Conservation (phyloP, 1,140 invertebrate genomes). For the Phymorhynchus buccinoides region DNA sequence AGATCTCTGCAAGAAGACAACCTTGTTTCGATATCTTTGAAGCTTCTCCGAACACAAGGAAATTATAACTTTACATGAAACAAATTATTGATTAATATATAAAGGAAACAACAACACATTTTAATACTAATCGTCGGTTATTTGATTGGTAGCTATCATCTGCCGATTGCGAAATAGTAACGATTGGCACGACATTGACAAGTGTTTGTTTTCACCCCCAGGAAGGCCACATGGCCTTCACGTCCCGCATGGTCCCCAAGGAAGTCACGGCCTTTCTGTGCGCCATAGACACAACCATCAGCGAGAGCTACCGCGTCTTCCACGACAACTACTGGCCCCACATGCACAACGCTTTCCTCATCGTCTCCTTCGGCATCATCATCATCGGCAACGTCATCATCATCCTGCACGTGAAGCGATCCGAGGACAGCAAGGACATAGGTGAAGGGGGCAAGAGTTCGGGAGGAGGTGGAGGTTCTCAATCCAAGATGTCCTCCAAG, state of each 20-base stretch:
- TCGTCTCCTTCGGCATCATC: conserved; percentile 47
- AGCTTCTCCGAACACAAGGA: no score
- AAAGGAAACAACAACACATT: no score
- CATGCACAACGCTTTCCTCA: conserved; percentile 56
- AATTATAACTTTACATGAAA: no score
- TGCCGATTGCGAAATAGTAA: no score
- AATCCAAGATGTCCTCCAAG: conserved; percentile 12
- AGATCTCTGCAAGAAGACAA: no score
- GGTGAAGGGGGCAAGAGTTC: not conserved
- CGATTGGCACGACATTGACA: no score
- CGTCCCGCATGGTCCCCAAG: conserved; percentile 47
- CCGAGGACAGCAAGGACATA: conserved; percentile 45
- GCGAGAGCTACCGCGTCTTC: conserved; percentile 40
- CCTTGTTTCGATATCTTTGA: no score
- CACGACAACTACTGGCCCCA: conserved; percentile 53
- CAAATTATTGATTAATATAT: no score
- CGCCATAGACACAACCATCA: conserved; percentile 43
- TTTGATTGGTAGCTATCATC: no score
- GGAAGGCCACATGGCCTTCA: not conserved
- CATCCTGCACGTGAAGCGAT: conserved; percentile 2
- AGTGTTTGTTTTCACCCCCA: no score
- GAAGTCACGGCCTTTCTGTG: conserved; percentile 50
- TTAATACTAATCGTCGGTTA: no score
- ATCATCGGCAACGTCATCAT: no score
- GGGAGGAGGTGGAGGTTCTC: conserved; percentile 34